Conservation (phyloP, 2,797 vertebrate genomes). For the Paramormyrops hopkinsi region DNA sequence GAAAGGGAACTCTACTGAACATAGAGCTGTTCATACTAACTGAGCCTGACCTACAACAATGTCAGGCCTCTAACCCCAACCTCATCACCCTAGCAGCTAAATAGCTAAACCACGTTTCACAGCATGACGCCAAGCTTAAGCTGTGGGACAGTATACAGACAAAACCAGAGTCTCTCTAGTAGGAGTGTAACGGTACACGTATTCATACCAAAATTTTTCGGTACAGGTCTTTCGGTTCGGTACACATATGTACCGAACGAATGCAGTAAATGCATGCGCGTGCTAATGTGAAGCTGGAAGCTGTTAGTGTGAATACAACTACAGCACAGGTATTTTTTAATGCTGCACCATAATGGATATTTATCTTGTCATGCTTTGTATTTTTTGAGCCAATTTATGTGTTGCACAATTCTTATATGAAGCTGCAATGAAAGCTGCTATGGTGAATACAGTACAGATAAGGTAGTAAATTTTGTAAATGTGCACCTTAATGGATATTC, state of each 20-base stretch:
- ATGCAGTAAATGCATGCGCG: neutral
- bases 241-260: neutral
- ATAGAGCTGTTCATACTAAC: neutral
- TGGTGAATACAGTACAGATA: neutral
- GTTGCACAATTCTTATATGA: neutral
- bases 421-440: neutral
- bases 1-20: neutral
- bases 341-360: neutral
- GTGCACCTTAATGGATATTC: neutral
- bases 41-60: neutral
- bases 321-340: neutral
- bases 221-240: neutral
- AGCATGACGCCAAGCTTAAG: neutral
- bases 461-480: neutral
- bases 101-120: neutral
- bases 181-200: neutral
- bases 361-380: neutral
- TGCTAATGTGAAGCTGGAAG: neutral
- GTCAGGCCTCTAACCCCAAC: neutral
- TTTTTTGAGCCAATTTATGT: neutral
- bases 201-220: neutral
- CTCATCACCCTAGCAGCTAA: neutral
- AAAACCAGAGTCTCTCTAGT: neutral
- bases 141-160: neutral
- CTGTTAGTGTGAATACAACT: neutral